These are phyloP conservation scores for Martes martes DNA, from an alignment of 2,113 vertebrate species.

Conservation along the genomic window DNA sequence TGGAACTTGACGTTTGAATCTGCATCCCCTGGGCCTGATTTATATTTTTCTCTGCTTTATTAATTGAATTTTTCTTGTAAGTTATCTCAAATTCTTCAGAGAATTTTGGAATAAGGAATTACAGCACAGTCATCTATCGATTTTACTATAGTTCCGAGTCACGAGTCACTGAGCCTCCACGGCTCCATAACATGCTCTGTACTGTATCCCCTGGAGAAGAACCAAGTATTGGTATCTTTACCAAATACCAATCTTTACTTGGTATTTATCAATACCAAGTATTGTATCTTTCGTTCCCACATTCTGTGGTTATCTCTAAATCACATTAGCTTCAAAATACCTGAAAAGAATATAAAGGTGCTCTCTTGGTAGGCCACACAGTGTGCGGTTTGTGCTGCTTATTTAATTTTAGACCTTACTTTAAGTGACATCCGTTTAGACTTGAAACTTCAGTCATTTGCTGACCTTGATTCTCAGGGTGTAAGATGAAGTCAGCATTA, in stretches of 20 bases:
- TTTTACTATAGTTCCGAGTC: not conserved
- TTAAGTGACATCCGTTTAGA: slow-evolving; percentile 64
- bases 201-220: not conserved
- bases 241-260: no score
- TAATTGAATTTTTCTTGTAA: not conserved
- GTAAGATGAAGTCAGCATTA: slow-evolving; percentile 64
- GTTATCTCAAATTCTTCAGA: not conserved
- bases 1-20: not conserved
- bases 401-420: slow-evolving; percentile 67
- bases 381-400: slow-evolving; percentile 46
- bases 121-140: not conserved
- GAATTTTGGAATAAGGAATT: slow-evolving; percentile 1
- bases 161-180: rapidly evolving
- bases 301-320: slow-evolving; percentile 3
- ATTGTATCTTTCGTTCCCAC: not conserved
- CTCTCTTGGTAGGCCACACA: not conserved
- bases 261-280: no score
- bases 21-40: not conserved
- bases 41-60: not conserved
- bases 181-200: not conserved
- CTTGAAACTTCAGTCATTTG: slow-evolving; percentile 49
- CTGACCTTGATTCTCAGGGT: slow-evolving; percentile 71
- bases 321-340: slow-evolving; percentile 45
- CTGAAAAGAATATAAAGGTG: slow-evolving; percentile 57
- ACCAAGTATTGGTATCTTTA: no score